phyloP scores from a whole-genome alignment of 2,797 vertebrate species.

The Ceyx erithaca region DNA sequence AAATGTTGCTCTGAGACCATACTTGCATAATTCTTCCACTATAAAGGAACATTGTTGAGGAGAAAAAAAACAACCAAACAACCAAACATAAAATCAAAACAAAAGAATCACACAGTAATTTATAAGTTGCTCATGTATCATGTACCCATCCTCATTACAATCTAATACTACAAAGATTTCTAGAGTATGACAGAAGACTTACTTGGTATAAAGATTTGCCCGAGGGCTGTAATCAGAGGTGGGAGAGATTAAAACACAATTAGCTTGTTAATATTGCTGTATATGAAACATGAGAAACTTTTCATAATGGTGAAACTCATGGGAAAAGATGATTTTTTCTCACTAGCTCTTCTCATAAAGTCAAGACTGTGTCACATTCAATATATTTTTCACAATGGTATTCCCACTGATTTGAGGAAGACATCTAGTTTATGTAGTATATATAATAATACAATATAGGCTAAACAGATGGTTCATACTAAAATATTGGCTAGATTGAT shows the following conservation, averaged over 20 bases:
- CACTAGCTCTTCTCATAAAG: neutral
- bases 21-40: neutral
- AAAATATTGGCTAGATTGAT: neutral
- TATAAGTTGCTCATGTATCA: slow-evolving; percentile 37
- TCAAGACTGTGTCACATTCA: neutral
- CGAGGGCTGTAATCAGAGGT: slow-evolving; percentile 56
- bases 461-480: too few species aligned
- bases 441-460: too few species aligned
- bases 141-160: slow-evolving; percentile 48
- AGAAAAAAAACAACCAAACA: neutral
- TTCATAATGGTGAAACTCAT: neutral
- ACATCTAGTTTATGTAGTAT: neutral
- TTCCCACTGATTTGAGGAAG: neutral
- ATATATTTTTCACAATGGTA: neutral
- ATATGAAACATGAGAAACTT: neutral
- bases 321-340: slow-evolving; percentile 2
- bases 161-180: slow-evolving; percentile 59
- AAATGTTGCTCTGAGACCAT: neutral
- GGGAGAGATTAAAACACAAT: slow-evolving; percentile 42
- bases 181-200: slow-evolving; percentile 53
- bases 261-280: slow-evolving; percentile 34
- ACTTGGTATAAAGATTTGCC: slow-evolving; percentile 56
- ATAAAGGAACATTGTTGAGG: neutral
- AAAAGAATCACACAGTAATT: slow-evolving; percentile 20
- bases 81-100: too few species aligned